phyloP scores from a whole-genome alignment of 2,888 invertebrate genomes.

The Corbicula japonica region DNA sequence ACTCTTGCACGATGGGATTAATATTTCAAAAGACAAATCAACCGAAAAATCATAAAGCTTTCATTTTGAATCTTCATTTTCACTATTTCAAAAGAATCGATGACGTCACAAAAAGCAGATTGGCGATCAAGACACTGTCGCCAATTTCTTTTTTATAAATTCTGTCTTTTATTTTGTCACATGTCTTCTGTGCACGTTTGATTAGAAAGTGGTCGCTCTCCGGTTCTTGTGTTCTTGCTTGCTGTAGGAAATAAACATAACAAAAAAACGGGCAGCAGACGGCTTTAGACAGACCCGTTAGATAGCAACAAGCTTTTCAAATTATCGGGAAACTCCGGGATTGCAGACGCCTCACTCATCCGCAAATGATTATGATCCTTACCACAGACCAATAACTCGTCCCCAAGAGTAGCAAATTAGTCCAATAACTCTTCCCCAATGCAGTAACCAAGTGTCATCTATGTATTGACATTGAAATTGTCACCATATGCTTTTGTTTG shows the following conservation, averaged over 20 bases:
- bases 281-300: background rate
- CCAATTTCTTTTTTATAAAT: too few species aligned
- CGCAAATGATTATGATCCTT: slow-evolving; percentile 28
- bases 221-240: background rate
- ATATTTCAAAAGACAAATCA: too few species aligned
- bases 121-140: too few species aligned
- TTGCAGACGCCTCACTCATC: slow-evolving; percentile 39
- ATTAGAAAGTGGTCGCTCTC: slow-evolving; percentile 3
- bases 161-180: too few species aligned
- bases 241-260: background rate
- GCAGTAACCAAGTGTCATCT: slow-evolving; percentile 44
- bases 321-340: slow-evolving; percentile 21
- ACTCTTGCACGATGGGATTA: too few species aligned
- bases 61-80: too few species aligned
- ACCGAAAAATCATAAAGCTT: too few species aligned
- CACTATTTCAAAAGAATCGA: too few species aligned
- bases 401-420: slow-evolving; percentile 4
- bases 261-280: background rate
- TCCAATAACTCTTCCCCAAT: slow-evolving; percentile 42
- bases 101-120: too few species aligned
- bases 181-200: too few species aligned
- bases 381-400: slow-evolving; percentile 23
- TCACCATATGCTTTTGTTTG: slow-evolving; percentile 65
- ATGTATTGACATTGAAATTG: slow-evolving; percentile 55
- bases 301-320: slow-evolving; percentile 4